phyloP scores from a whole-genome alignment of 1,140 invertebrate species.

The Saxidomus purpurata region DNA sequence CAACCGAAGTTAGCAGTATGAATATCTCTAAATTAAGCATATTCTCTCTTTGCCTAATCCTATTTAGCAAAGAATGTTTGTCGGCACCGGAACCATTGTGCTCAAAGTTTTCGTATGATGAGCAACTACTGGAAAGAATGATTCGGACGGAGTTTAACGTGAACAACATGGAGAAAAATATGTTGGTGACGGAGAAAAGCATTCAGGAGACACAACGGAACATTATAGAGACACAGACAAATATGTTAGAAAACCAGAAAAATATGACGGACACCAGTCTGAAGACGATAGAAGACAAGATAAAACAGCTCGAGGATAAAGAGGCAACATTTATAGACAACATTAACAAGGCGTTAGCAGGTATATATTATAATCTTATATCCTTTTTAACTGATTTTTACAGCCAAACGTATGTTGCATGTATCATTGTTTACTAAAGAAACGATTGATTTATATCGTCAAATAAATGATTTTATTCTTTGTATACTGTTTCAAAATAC shows the following conservation, averaged over 20 bases:
- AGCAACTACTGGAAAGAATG: conserved; percentile 9
- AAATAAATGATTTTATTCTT: no score
- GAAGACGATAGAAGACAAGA: not conserved
- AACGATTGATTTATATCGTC: no score
- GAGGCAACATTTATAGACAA: not conserved
- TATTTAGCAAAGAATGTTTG: not conserved
- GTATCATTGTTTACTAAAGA: no score
- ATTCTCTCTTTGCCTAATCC: not conserved
- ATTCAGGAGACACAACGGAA: not conserved
- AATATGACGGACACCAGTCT: no score
- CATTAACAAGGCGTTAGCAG: not conserved
- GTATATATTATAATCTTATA: not conserved
- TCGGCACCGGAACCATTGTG: not conserved
- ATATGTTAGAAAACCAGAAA: no score
- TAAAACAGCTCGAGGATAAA: not conserved
- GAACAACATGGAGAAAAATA: not conserved
- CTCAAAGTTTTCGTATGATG: conserved; percentile 16
- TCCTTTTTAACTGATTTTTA: no score
- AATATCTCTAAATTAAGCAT: not conserved
- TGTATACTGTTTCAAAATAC: no score
- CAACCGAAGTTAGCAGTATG: no score
- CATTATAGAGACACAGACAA: not conserved
- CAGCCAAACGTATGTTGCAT: no score
- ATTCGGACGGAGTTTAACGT: not conserved
- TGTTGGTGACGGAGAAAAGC: not conserved